Conservation (phyloP, 2,113 vertebrate genomes). For the Brachyistius frenatus region DNA sequence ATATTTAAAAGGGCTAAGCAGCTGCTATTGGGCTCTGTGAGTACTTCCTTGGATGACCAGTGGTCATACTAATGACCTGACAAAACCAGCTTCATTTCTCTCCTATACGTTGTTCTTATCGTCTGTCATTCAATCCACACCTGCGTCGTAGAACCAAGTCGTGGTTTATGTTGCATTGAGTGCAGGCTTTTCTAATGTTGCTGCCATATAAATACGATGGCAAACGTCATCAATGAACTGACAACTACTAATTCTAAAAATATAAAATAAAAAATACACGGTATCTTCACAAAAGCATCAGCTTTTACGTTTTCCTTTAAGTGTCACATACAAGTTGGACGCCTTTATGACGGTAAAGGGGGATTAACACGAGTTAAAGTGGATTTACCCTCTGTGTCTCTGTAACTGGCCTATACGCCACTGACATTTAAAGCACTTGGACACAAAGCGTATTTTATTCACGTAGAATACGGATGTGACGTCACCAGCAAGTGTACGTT, state of each 20-base stretch:
- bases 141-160: too few relatives aligned
- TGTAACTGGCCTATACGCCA: neutral
- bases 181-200: too few relatives aligned
- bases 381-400: neutral
- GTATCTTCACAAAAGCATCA: neutral
- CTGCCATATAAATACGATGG: too few relatives aligned
- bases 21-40: too few relatives aligned
- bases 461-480: slow-evolving; percentile 59
- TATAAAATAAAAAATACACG: neutral
- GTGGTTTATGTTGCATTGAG: too few relatives aligned
- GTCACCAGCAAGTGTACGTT: slow-evolving; percentile 8
- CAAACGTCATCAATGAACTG: neutral
- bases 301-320: neutral
- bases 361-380: neutral
- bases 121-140: too few relatives aligned
- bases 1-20: neutral
- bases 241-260: neutral
- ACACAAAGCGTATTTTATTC: slow-evolving; percentile 55
- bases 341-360: neutral
- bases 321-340: rapidly evolving
- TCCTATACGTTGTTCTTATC: too few relatives aligned
- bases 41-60: too few relatives aligned
- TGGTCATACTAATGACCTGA: too few relatives aligned
- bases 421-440: slow-evolving; percentile 36
- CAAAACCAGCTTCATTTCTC: neutral